phyloP scores from a whole-genome alignment of 2,888 invertebrate species.

The Dolomedes plantarius region DNA sequence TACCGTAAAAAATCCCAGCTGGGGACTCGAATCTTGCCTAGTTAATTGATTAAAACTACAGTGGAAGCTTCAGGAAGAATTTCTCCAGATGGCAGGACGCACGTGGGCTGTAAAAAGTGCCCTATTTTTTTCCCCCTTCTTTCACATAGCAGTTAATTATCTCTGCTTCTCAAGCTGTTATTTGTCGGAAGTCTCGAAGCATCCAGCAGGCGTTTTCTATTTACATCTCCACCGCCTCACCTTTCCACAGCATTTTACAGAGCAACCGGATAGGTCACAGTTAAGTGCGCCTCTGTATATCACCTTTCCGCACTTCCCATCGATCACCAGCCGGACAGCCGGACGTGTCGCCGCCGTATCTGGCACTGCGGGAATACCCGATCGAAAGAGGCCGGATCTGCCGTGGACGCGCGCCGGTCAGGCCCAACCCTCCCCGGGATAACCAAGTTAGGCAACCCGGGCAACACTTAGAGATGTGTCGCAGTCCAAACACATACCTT shows the following conservation, averaged over 20 bases:
- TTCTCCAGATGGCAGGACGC: too few species aligned
- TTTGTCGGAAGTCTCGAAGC: too few species aligned
- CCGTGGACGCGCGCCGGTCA: conserved; percentile 61
- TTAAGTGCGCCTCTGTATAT: background rate
- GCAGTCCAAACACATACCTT: conserved; percentile 1
- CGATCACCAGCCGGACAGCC: conserved; percentile 32
- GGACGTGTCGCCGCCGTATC: conserved; percentile 37
- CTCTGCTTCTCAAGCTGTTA: too few species aligned
- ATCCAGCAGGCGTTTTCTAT: background rate
- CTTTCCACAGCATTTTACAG: background rate
- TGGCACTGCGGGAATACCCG: conserved; percentile 25
- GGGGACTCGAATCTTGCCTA: too few species aligned
- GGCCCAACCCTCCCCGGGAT: conserved; percentile 48
- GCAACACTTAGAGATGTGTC: conserved; percentile 26
- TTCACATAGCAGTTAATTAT: too few species aligned
- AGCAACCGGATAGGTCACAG: conserved; percentile 14
- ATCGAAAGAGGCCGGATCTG: conserved; percentile 32
- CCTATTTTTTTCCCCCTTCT: too few species aligned
- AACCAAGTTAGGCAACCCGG: conserved; percentile 61
- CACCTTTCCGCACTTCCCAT: conserved; percentile 24
- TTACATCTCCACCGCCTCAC: background rate
- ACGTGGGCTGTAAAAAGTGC: too few species aligned
- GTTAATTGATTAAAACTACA: too few species aligned
- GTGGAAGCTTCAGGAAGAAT: too few species aligned
- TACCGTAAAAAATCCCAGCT: too few species aligned